Conservation (phyloP, 2,797 vertebrate species). For the Ctenopoma kingsleyae region DNA sequence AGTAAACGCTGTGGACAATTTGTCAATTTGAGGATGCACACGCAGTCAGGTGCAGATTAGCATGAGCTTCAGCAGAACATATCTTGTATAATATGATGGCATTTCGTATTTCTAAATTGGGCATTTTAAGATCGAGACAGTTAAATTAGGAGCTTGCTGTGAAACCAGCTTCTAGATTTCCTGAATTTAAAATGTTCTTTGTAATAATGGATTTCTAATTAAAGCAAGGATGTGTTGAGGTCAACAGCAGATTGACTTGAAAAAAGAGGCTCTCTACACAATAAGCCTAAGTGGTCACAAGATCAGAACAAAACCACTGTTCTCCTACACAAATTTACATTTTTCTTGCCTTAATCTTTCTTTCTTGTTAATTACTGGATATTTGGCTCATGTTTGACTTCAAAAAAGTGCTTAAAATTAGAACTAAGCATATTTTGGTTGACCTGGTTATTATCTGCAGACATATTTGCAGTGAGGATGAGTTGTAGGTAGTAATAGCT, state of each 20-base stretch:
- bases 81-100: not conserved
- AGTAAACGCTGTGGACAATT: conserved; percentile 4
- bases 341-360: conserved; percentile 13
- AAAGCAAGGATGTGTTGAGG: conserved; percentile 26
- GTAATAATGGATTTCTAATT: conserved; percentile 9
- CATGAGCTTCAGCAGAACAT: not conserved
- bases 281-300: conserved; percentile 1
- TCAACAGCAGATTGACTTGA: conserved; percentile 19
- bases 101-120: conserved; percentile 6
- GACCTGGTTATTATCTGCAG: conserved; percentile 5
- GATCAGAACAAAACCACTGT: conserved; percentile 11
- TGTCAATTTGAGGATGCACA: not conserved
- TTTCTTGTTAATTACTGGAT: conserved; percentile 28
- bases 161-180: conserved; percentile 9
- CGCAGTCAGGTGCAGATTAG: not conserved
- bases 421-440: conserved; percentile 18
- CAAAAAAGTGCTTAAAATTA: not conserved
- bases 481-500: not conserved
- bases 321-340: not conserved
- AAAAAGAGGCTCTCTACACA: not conserved
- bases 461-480: not conserved
- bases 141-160: conserved; percentile 6
- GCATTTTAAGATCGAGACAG: not conserved
- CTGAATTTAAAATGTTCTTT: not conserved
- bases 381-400: not conserved